Evolutionary conservation across 2,113 vertebrate genomes (phyloP), one percentile per base, ranked within the genome.

Genomic region (Mustelus asterias): DNA sequence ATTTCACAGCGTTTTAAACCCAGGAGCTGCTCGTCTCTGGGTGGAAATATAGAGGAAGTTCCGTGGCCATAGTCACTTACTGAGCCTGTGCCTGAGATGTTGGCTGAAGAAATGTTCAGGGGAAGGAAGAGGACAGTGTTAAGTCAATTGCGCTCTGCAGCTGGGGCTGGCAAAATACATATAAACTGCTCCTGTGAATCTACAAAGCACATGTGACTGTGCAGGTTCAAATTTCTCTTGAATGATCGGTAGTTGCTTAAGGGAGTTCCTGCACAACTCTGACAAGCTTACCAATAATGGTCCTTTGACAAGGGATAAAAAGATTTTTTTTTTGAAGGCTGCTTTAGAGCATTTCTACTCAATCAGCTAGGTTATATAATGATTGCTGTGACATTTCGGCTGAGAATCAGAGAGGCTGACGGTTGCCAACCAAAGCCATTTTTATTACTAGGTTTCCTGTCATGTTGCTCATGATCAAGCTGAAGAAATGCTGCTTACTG

Each of bases 301-400:
- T 69, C 26, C 63, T 69, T 22, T 94, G 63, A 67, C 63, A 94
- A 69, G 89, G 65, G 44, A 94, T 94, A 94, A 94, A 94, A 67
- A 11, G 20, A 94, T n/a, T 70, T 69, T 94, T 94, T 94, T 10
- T 69, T 69, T 94, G 63, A 69, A 94, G 92, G 37, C 92, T 94
- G 92, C 60, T 94, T 94, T 37, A 69, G 37, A 94, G 24, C 63
- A 20, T 70, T 69, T 70, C 63, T 94, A 37, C 37, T 70, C 88
- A 11, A 20, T 94, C 92, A 94, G 67, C 92, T 41, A 11, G 92
- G 44, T 94, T 94, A 94, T 24, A 94, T 94, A 65, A 94, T 70
- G 65, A 94, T 94, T 67, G 92, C n/a, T 94, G 92, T 94, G 92
- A 94, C n/a, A 69, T 41, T 69, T 67, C 44, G 37, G n/a, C 37